Conservation (phyloP, 2,797 vertebrate species). For the Peromyscus nudipes region DNA sequence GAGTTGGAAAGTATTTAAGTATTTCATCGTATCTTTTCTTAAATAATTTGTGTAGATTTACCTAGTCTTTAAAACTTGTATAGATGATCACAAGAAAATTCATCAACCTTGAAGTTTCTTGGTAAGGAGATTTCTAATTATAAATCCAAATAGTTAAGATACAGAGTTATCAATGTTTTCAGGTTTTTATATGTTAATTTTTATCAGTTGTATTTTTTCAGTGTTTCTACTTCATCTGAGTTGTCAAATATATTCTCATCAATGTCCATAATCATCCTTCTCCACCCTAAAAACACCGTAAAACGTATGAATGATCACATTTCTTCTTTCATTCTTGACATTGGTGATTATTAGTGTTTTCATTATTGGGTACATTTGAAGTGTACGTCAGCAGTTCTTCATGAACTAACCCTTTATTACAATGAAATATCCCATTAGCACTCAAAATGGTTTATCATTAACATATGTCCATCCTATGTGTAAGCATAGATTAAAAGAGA, state of each 20-base stretch:
- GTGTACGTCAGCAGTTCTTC: not conserved
- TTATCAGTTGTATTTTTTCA: not conserved
- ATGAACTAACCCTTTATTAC: not conserved
- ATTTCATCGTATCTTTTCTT: slow-evolving; percentile 21
- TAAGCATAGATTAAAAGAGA: not conserved
- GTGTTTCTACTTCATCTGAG: not conserved
- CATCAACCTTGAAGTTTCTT: slow-evolving; percentile 7
- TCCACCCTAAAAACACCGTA: not conserved
- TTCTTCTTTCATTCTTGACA: not conserved
- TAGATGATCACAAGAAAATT: not conserved
- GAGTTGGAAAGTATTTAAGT: not conserved
- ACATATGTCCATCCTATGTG: not conserved
- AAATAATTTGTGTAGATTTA: slow-evolving; percentile 39
- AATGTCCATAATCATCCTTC: not conserved
- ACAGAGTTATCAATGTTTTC: not conserved
- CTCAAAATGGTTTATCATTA: not conserved
- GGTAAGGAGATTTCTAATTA: not conserved
- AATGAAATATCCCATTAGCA: not conserved
- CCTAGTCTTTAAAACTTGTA: not conserved
- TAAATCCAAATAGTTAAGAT: not conserved
- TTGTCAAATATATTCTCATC: not conserved
- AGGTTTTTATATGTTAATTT: slow-evolving; percentile 20
- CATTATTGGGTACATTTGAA: not conserved
- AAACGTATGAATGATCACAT: not conserved
- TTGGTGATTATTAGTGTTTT: not conserved